Evolutionary conservation across 2,113 vertebrate species (phyloP).

Genomic region (Eurypyga helias): DNA sequence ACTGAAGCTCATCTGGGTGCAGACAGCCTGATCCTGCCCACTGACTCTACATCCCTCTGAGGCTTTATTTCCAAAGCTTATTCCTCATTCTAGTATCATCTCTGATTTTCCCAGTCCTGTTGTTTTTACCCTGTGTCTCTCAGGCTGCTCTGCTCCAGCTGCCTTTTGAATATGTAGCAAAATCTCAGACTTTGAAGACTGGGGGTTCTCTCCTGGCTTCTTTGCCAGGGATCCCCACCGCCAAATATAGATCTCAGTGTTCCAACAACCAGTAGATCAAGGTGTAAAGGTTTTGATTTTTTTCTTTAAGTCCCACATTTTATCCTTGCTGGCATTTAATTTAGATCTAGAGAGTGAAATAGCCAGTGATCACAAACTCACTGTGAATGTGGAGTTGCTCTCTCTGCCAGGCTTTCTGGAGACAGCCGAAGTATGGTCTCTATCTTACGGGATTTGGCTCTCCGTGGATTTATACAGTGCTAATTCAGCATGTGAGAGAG

Average conservation of each 20-base stretch:
- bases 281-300: neutral
- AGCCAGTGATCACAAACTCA: neutral
- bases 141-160: neutral
- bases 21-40: neutral
- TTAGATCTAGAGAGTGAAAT: neutral
- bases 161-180: neutral
- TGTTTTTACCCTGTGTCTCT: neutral
- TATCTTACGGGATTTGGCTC: conserved; percentile 60
- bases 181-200: neutral
- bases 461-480: conserved; percentile 37
- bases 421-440: conserved; percentile 53
- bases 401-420: conserved; percentile 36
- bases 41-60: neutral
- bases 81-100: fast-evolving
- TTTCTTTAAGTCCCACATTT: neutral
- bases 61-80: neutral
- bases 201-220: neutral
- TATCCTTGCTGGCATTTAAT: neutral
- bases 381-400: neutral
- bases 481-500: conserved; percentile 61
- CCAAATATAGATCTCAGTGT: neutral
- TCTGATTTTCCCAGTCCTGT: neutral
- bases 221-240: neutral
- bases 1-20: neutral
- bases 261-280: neutral